These are phyloP conservation scores for Timema cristinae DNA, from an alignment of 2,888 invertebrate genomes.

Conservation along the genomic window DNA sequence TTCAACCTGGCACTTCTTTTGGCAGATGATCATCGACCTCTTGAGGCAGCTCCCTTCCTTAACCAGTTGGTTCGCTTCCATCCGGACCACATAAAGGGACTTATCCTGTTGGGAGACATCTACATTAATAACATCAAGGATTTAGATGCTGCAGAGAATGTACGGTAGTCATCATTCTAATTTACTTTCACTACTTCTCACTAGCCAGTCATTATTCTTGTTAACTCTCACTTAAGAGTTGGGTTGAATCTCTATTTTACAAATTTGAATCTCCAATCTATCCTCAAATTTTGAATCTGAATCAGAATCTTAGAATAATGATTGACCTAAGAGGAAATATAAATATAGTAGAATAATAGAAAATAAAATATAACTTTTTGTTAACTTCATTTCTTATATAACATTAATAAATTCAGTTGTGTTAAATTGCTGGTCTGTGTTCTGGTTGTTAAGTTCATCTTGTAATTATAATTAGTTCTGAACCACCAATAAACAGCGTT, in stretches of 20 bases:
- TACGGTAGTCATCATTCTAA: constrained; percentile 47
- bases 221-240: background rate
- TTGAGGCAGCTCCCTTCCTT: constrained; percentile 89
- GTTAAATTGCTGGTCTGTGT: too few species aligned
- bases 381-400: too few species aligned
- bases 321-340: too few species aligned
- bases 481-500: too few species aligned
- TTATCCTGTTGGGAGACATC: constrained; percentile 90
- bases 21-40: constrained; percentile 81
- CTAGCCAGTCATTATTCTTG: background rate
- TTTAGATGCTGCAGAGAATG: constrained; percentile 88
- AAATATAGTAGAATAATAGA: too few species aligned
- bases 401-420: too few species aligned
- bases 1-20: constrained; percentile 89
- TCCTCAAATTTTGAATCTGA: too few species aligned
- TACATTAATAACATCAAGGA: constrained; percentile 95
- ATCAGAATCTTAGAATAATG: too few species aligned
- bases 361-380: background rate
- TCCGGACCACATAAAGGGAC: constrained; percentile 90
- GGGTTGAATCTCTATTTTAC: background rate
- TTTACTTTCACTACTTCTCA: background rate
- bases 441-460: too few species aligned
- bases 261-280: too few species aligned
- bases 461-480: too few species aligned
- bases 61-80: constrained; percentile 87